These are phyloP conservation scores for Drosophila sechellia DNA, from an alignment of 1,140 invertebrate genomes.

Conservation along the genomic window DNA sequence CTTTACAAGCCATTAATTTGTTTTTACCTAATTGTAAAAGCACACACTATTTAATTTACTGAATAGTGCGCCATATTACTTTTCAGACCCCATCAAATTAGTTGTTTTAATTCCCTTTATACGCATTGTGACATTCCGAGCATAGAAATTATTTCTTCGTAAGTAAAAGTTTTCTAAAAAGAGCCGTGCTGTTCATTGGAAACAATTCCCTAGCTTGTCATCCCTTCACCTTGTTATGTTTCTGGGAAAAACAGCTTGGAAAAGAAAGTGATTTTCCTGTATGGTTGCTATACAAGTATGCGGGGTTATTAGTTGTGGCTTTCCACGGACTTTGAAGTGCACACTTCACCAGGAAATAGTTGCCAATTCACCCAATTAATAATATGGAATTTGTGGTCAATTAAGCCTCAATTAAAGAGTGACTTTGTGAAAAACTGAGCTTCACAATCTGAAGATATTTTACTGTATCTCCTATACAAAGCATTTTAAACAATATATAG, in stretches of 20 bases:
- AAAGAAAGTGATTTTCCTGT: background rate
- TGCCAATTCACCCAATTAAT: background rate
- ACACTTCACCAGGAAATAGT: background rate
- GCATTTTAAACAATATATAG: no score
- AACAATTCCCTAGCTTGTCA: slow-evolving; percentile 19
- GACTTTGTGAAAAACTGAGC: no score
- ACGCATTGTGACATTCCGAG: background rate
- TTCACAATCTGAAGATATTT: no score
- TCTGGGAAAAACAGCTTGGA: background rate
- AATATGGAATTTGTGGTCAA: background rate
- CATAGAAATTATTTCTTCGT: background rate
- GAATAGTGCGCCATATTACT: background rate
- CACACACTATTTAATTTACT: background rate
- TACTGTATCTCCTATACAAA: no score
- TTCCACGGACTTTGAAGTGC: slow-evolving; percentile 21
- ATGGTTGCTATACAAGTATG: slow-evolving; percentile 9
- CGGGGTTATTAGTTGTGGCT: slow-evolving; percentile 17
- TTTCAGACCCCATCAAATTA: background rate
- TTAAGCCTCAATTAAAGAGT: background rate
- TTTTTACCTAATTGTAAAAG: background rate
- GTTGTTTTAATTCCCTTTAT: slow-evolving; percentile 1
- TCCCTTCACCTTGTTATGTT: slow-evolving; percentile 11
- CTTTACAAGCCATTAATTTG: background rate
- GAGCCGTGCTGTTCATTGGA: slow-evolving; percentile 6
- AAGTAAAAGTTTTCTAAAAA: background rate